Evolutionary conservation across 1,140 invertebrate genomes (phyloP).

Genomic region (Pseudachorutes palmiensis): DNA sequence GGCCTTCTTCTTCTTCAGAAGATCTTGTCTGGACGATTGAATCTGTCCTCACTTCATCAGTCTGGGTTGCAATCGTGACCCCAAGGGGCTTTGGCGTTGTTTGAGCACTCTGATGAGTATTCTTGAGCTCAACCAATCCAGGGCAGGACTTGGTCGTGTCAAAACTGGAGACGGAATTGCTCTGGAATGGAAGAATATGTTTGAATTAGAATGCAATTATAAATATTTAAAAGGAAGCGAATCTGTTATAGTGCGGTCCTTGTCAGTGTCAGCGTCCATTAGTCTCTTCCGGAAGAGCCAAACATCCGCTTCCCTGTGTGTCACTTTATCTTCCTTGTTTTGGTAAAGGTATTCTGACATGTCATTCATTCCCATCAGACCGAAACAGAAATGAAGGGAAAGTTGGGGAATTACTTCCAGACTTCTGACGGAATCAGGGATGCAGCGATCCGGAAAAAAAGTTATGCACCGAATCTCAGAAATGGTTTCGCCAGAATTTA

Average conservation of each 20-base stretch:
- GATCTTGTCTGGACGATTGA: neutral
- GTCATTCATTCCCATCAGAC: neutral
- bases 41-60: constrained; percentile 7
- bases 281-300: too few species aligned
- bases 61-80: constrained; percentile 28
- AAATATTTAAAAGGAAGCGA: too few species aligned
- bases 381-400: neutral
- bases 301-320: too few species aligned
- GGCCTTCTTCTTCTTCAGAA: neutral
- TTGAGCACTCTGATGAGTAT: neutral
- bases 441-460: too few species aligned
- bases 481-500: too few species aligned
- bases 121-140: constrained; percentile 18
- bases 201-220: neutral
- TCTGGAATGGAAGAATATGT: constrained; percentile 1
- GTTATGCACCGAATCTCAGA: too few species aligned
- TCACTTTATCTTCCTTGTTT: too few species aligned
- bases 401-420: too few species aligned
- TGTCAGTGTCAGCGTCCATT: too few species aligned
- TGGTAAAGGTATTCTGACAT: neutral
- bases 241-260: too few species aligned
- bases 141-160: constrained; percentile 33
- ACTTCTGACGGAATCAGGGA: too few species aligned
- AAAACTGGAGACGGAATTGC: constrained; percentile 24
- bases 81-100: neutral